Evolutionary conservation across 2,113 vertebrate species (phyloP).

Genomic region (Centrocercus urophasianus): DNA sequence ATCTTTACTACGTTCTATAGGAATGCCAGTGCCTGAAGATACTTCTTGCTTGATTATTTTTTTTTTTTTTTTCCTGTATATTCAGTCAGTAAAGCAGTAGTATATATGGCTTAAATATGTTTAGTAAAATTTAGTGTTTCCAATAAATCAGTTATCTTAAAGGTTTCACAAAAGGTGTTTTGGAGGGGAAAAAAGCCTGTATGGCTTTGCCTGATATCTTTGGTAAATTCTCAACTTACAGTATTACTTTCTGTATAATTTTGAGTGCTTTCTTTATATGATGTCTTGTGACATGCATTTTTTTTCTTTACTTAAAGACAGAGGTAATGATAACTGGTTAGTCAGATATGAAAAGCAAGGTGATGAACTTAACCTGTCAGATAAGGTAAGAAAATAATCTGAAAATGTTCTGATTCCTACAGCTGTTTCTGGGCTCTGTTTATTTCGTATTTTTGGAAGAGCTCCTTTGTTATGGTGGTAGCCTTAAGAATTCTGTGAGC

Average conservation of each 20-base stretch:
- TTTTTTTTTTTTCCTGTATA: background rate
- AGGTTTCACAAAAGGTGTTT: background rate
- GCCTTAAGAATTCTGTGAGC: background rate
- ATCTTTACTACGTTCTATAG: background rate
- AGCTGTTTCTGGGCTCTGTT: background rate
- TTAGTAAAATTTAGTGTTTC: background rate
- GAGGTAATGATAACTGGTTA: constrained; percentile 98
- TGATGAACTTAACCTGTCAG: constrained; percentile 60
- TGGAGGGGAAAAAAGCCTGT: background rate
- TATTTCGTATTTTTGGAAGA: background rate
- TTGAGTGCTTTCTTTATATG: background rate
- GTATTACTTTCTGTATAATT: background rate
- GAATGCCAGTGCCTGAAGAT: background rate
- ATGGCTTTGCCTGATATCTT: background rate
- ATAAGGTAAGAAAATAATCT: constrained; percentile 79
- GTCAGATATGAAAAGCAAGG: constrained; percentile 91
- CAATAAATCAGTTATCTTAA: background rate
- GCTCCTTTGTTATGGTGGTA: background rate
- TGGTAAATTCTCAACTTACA: background rate
- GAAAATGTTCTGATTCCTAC: background rate
- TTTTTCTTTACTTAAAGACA: constrained; percentile 81
- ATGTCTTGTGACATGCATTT: background rate
- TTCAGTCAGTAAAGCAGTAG: background rate
- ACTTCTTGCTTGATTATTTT: background rate
- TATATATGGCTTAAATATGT: background rate